phyloP scores from a whole-genome alignment of 1,140 invertebrate species.

The Drosophila leontia region DNA sequence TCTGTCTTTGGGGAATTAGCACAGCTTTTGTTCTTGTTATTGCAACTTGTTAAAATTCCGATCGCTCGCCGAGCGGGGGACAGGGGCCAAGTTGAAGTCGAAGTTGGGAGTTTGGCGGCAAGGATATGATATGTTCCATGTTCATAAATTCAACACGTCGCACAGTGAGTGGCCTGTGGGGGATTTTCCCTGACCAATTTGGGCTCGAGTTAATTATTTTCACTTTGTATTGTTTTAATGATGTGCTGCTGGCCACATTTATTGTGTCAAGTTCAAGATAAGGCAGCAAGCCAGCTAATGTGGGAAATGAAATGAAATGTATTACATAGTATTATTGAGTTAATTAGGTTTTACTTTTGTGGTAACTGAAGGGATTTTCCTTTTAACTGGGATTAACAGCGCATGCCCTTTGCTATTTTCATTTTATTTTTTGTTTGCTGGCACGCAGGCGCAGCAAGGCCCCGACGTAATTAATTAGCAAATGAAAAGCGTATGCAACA shows the following conservation, averaged over 20 bases:
- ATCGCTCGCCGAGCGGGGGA: slow-evolving; percentile 3
- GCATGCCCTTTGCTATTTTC: not conserved
- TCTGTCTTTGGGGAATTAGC: slow-evolving; percentile 78
- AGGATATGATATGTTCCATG: slow-evolving; percentile 65
- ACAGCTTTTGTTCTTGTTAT: slow-evolving; percentile 71
- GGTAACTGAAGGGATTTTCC: not conserved
- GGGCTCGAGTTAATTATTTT: slow-evolving; percentile 33
- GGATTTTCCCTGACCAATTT: slow-evolving; percentile 29
- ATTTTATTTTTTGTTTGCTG: not conserved
- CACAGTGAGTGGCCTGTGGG: slow-evolving; percentile 26
- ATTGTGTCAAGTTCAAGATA: slow-evolving; percentile 19
- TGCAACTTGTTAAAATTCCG: slow-evolving; percentile 81
- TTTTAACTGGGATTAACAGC: not conserved
- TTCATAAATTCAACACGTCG: slow-evolving; percentile 77
- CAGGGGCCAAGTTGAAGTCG: not conserved
- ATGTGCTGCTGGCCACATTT: not conserved
- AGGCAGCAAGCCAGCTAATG: not conserved
- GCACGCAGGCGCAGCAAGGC: slow-evolving; percentile 64
- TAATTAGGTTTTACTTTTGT: not conserved
- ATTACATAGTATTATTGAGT: not conserved
- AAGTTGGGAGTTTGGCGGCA: not conserved
- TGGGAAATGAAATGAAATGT: not conserved
- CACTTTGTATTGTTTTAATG: slow-evolving; percentile 27
- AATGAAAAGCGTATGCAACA: slow-evolving; percentile 82
- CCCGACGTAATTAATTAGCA: slow-evolving; percentile 74